Base-by-base conservation (phyloP, 2,797 vertebrate species). In the Calcarius lapponicus region DNA sequence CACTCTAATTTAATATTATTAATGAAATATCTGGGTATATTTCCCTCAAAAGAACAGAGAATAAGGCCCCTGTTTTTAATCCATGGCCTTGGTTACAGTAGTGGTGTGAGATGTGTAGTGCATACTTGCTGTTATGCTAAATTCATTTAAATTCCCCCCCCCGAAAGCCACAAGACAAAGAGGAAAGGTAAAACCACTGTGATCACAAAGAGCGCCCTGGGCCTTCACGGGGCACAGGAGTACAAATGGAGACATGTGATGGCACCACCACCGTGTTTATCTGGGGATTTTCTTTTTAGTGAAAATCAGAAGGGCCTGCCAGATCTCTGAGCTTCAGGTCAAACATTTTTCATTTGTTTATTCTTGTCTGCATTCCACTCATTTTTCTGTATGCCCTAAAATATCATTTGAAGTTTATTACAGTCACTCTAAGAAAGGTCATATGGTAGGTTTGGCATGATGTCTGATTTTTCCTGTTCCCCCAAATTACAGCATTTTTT, bases 361-460 rank as follows among this genome's bases (percentile, higher is more conserved):
- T 88, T 88, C 91, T 86, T 84, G 92, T 94, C 95, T 97, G 73
- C 91, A 91, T 96, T 94, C 96, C 95, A 83, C 32, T 53, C 70
- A 51, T 91, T 80, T 91, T 94, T 83, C 75, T 38, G 6, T 70
- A 93, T 12, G 20, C 73, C 62, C 81, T 88, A 86, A 95, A 93
- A 95, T 86, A 92, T 75, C 29, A 91, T 97, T 96, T 96, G 91
- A 96, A 72, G 79, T 88, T 84, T 61, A 70, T 65, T 95, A 79
- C 34, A 82, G 29, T 45, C 40, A 28, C 62, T 87, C 65, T 80
- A 74, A 83, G 69, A 74, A 75, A 69, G 62, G 45, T 57, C 87
- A 84, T 6, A 3, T 84, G 85, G 31, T 47, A 75, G 45, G 29
- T 50, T 96, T 94, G 90, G 83, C 88, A n/a, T 36, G 10, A 26